A percentile compares a stretch with the other conserved stretches of the same genome.
phyloP scores from a whole-genome alignment of 2,888 invertebrate genomes.

The Mesopsocus fuscifrons region DNA sequence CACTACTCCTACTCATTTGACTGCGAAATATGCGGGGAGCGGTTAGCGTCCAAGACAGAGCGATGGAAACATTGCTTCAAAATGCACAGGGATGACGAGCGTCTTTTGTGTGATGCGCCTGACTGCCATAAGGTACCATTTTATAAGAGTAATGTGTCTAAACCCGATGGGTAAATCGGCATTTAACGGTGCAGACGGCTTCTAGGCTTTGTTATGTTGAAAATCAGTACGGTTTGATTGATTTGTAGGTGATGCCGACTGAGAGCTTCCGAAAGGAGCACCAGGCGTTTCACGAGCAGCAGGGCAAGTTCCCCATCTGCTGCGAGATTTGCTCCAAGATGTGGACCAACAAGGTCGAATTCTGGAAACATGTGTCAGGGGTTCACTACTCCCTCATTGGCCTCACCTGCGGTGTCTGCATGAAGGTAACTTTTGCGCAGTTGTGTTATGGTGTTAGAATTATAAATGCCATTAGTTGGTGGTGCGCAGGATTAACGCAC shows the following conservation, averaged over 20 bases:
- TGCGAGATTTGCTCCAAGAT: conserved; percentile 30
- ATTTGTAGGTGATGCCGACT: conserved; percentile 28
- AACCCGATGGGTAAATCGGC: no score
- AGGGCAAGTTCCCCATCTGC: conserved; percentile 22
- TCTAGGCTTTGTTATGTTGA: no score
- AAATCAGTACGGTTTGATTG: no score
- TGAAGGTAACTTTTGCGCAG: conserved; percentile 29
- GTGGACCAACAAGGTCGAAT: conserved; percentile 30
- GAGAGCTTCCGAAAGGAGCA: conserved; percentile 27
- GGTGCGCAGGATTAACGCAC: no score
- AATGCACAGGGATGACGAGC: conserved; percentile 24
- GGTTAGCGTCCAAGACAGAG: conserved; percentile 29
- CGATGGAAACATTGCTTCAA: conserved; percentile 29
- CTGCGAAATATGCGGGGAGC: conserved; percentile 29
- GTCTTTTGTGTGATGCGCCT: conserved; percentile 17
- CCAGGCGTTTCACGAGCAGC: conserved; percentile 25
- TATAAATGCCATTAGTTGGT: no score
- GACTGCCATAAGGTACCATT: conserved; percentile 19
- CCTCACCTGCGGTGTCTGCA: conserved; percentile 29
- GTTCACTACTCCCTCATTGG: conserved; percentile 30
- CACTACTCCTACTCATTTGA: conserved; percentile 18
- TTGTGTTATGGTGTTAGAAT: no score
- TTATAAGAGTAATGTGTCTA: no score
- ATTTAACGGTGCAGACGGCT: no score
- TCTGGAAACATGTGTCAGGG: conserved; percentile 32